Base-by-base conservation (phyloP, 2,888 invertebrate genomes). In the Campoplex capitator region DNA sequence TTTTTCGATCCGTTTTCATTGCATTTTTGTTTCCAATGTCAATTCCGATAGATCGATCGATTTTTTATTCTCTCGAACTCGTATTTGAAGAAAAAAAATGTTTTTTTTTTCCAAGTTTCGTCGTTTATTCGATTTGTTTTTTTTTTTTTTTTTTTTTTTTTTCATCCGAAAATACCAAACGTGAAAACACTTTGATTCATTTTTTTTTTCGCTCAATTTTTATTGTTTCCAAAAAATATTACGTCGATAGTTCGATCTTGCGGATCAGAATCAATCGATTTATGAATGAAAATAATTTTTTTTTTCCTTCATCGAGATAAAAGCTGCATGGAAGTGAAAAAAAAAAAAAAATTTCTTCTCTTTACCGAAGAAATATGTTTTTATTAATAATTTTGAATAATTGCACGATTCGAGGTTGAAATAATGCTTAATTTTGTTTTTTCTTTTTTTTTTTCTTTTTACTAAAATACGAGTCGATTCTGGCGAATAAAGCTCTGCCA, bases 401-500 rank as follows among this genome's bases (percentile, higher is more conserved):
- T 4, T 48, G 48, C 35, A 32, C 16, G 32, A 16, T 32, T 18
- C 32, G 51, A n/a, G 23, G 23, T 3, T 48, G 9, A 28, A 45
- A 45, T 48, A 45, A 16, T 70, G 0, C 7, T 65, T 7, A 68
- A 45, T 48, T 70, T 23, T 70, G 18, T 28, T 9, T 3, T 3
- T 6, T 23, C 48, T 35, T 28, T 9, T 3, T 9, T 3, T 23
- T 23, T 23, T 23, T 70, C 18, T 28, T 9, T 3, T 3, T 6
- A 38, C n/a, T n/a, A 38, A 42, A 38, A 38, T 35, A 68, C 67
- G 45, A 42, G n/a, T 51, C 35, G 35, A 67, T 38, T 78, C 74
- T 38, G 58, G 78, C 76, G 65, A 77, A 83, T 51, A 71, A 35
- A 56, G 73, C 38, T 65, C 45, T 82, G 62, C 68, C 51, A 83